Conservation (phyloP, 2,888 invertebrate genomes). For the Ectemnius lituratus region DNA sequence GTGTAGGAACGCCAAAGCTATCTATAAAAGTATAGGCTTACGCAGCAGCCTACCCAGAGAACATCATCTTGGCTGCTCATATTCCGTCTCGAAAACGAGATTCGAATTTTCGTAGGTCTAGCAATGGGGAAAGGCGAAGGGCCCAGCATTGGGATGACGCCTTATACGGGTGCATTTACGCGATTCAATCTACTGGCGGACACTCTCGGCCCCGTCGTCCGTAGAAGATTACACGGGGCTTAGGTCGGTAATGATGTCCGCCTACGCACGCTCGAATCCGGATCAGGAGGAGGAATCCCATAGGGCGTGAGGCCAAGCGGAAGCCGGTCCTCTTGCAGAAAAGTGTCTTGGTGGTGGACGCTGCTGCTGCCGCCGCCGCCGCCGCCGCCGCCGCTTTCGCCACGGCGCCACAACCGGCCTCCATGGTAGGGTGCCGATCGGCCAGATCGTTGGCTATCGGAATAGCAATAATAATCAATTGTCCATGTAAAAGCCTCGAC, state of each 20-base stretch:
- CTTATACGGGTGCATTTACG: conserved; percentile 7
- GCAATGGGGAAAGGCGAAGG: neutral
- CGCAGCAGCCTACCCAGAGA: neutral
- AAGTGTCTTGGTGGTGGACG: conserved; percentile 13
- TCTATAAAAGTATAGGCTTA: too few relatives aligned
- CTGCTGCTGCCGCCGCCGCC: too few relatives aligned
- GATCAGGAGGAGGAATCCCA: conserved; percentile 45
- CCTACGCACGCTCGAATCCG: conserved; percentile 40
- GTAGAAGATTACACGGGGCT: conserved; percentile 36
- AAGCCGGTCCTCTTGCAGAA: conserved; percentile 42
- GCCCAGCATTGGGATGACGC: neutral
- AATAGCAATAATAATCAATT: conserved; percentile 68
- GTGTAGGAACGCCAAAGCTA: too few relatives aligned
- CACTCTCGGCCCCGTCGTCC: conserved; percentile 10
- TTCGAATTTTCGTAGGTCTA: neutral
- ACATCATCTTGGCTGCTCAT: neutral
- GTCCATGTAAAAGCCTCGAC: conserved; percentile 64
- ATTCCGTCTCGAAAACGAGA: neutral
- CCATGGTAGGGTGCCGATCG: conserved; percentile 21
- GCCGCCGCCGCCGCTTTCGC: too few relatives aligned
- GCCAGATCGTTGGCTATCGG: conserved; percentile 52
- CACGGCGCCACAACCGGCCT: too few relatives aligned
- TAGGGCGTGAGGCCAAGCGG: conserved; percentile 40
- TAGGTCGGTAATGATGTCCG: conserved; percentile 45
- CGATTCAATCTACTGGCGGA: conserved; percentile 6